A percentile compares a stretch with the other conserved stretches of the same genome.
Conservation (phyloP, 2,888 invertebrate genomes). For the Onthophagus sagittarius region DNA sequence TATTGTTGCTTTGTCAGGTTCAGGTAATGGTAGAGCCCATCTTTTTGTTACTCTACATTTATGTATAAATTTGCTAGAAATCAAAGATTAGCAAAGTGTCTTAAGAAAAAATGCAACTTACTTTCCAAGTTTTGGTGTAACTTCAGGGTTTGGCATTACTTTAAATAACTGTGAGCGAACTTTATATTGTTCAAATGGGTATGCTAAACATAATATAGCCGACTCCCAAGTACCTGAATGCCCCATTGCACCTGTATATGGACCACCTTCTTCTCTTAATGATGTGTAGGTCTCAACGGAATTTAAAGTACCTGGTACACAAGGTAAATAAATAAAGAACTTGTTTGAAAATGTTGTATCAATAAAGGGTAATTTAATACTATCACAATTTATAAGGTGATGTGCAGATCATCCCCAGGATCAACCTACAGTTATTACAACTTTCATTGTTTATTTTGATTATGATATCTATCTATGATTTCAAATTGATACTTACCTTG, state of each 20-base stretch:
- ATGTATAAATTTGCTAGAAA: conserved; percentile 24
- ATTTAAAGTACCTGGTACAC: conserved; percentile 63
- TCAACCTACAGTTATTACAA: no score
- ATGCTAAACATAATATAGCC: conserved; percentile 69
- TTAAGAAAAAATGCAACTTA: conserved; percentile 34
- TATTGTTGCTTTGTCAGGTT: conserved; percentile 78
- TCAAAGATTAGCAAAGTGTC: background rate
- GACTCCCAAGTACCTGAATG: conserved; percentile 92
- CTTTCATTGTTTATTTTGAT: no score
- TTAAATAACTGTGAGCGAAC: conserved; percentile 68
- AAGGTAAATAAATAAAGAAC: no score
- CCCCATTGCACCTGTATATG: conserved; percentile 51
- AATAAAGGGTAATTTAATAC: no score
- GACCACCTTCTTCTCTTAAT: conserved; percentile 38
- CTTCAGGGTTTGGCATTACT: conserved; percentile 53
- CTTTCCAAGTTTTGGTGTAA: conserved; percentile 49
- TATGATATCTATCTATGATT: no score
- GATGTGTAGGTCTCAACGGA: conserved; percentile 68
- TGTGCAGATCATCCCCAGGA: no score
- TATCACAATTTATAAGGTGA: no score
- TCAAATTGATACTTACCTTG: conserved; percentile 51
- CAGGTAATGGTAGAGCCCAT: conserved; percentile 66
- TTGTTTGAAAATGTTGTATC: background rate
- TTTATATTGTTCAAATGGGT: conserved; percentile 57
- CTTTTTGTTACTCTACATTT: conserved; percentile 25